These are phyloP conservation scores for Eolophus roseicapilla DNA, from an alignment of 2,113 vertebrate species.

Conservation along the genomic window DNA sequence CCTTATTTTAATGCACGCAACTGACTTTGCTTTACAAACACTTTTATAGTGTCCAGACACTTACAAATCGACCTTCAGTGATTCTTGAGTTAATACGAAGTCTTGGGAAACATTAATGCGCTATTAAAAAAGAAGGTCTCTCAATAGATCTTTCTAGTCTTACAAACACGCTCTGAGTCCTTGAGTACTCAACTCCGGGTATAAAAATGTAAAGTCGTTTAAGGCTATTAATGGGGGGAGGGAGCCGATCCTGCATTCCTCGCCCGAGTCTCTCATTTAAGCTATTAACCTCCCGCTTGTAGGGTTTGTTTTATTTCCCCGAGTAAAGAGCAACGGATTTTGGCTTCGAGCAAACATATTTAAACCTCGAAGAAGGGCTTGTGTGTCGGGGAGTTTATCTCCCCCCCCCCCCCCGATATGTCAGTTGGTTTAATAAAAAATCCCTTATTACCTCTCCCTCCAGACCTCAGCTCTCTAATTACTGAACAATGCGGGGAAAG, in stretches of 20 bases:
- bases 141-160: constrained; percentile 68
- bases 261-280: neutral
- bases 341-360: neutral
- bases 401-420: neutral
- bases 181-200: neutral
- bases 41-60: constrained; percentile 63
- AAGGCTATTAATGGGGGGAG: constrained; percentile 28
- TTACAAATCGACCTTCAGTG: constrained; percentile 58
- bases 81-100: constrained; percentile 52
- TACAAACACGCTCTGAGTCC: constrained; percentile 50
- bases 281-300: constrained; percentile 13
- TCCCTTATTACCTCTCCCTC: neutral
- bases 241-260: constrained; percentile 28
- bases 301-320: neutral
- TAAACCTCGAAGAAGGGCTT: constrained; percentile 23
- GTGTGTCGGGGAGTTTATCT: constrained; percentile 29
- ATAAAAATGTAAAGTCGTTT: constrained; percentile 55
- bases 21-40: constrained; percentile 52
- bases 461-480: neutral
- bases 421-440: neutral
- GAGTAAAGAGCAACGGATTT: neutral
- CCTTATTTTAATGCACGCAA: constrained; percentile 60
- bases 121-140: constrained; percentile 33
- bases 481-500: neutral
- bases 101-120: constrained; percentile 43